Base-by-base conservation (phyloP, 2,888 invertebrate species). In the Piscicola geometra region DNA sequence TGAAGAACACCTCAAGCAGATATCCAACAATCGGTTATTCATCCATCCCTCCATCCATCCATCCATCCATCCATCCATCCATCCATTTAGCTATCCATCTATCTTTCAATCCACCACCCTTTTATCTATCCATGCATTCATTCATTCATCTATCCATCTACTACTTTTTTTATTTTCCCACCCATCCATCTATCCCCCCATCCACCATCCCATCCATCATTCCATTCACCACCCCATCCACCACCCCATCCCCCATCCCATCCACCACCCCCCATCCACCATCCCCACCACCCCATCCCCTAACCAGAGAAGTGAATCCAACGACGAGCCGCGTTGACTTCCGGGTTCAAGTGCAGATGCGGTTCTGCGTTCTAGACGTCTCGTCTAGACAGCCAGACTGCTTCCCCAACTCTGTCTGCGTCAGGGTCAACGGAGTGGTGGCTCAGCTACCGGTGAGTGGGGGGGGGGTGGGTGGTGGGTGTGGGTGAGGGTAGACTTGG, bases 321-420 rank as follows among this genome's bases (percentile, higher is more conserved):
- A 73, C 5, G 5, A 67, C n/a, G n/a, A 73, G 33, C 64, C 52
- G 64, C 85, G 88, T 89, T 80, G 92, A 92, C 83, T 92, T 90
- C 80, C 82, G 81, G 72, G 84, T 85, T 79, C 90, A 94, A 89
- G 92, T 94, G 71, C 95, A 96, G 86, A 88, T 95, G 85, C 88
- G 95, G 81, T 96, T 97, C 86, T 95, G 94, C 86, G 88, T 94
- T 35, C 88, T 94, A 83, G 97, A 97, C 85, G 91, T 93, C 0
- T 85, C 84, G 33, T 91, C 92, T 82, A 94, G 95, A 83, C 95
- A 96, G 87, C 94, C 94, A 83, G 96, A 97, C 84, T 91, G 90
- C 83, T 95, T 96, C 86, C 97, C 96, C 78, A 93, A 94, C 66
- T 93, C 91, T 83, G 91, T 95, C 82, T 90, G 90, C 83, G 93